These are phyloP conservation scores for Clepsis dumicolana DNA, from an alignment of 2,888 invertebrate genomes.

Conservation along the genomic window DNA sequence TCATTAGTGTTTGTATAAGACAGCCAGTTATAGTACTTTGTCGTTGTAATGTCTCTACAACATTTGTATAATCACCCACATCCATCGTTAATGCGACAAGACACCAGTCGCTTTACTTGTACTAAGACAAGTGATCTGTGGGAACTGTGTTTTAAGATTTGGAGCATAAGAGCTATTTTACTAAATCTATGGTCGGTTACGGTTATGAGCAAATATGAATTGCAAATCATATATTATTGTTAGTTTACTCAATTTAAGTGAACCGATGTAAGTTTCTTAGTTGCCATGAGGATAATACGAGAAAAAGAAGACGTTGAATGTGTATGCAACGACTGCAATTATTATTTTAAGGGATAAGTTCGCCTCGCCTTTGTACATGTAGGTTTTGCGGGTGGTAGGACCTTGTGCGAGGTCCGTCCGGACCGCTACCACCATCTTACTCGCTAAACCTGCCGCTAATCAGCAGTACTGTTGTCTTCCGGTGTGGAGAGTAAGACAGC, in stretches of 20 bases:
- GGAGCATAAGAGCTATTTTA: background rate
- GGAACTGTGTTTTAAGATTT: background rate
- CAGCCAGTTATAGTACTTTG: slow-evolving; percentile 5
- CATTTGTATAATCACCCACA: background rate
- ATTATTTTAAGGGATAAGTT: background rate
- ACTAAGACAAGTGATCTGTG: background rate
- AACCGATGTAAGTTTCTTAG: background rate
- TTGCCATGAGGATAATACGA: background rate
- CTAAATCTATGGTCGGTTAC: background rate
- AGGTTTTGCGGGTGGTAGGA: no score
- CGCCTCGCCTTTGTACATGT: no score
- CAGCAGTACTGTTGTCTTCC: no score
- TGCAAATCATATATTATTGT: background rate
- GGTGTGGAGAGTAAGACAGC: no score
- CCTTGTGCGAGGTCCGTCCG: no score
- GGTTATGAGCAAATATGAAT: background rate
- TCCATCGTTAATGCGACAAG: background rate
- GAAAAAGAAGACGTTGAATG: background rate
- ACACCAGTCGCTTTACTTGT: background rate
- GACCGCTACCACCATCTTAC: no score
- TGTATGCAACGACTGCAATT: background rate
- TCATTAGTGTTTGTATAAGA: slow-evolving; percentile 14
- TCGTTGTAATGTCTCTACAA: background rate
- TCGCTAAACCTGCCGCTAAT: no score
- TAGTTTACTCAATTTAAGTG: background rate